Evolutionary conservation across 35 echinoderm and acorn worm genomes (phyloP).

Genomic region (Hemicentrotus pulcherrimus): DNA sequence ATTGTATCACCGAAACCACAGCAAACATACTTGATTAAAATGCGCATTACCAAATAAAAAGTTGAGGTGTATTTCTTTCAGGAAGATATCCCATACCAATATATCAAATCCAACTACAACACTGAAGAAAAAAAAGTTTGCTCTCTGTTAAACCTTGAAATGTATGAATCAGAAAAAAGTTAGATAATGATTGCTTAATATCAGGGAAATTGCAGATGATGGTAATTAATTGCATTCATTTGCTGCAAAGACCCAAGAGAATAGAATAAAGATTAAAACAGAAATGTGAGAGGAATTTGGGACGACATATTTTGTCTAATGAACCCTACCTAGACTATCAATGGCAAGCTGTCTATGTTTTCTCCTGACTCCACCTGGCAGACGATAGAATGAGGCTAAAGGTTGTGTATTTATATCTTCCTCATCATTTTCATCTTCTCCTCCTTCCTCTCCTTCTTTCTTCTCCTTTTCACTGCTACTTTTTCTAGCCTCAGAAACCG

Average conservation of each 20-base stretch:
- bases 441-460: conserved; percentile 33
- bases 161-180: not conserved
- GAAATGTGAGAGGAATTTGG: not conserved
- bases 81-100: no score
- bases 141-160: not conserved
- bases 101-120: no score
- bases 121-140: not conserved
- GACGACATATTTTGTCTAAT: no score
- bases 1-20: not conserved
- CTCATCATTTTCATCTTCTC: conserved; percentile 8
- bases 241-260: not conserved
- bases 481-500: not conserved
- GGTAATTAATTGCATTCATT: not conserved
- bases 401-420: conserved; percentile 50
- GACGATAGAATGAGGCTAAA: conserved; percentile 80
- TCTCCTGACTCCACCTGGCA: conserved; percentile 65
- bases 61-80: no score
- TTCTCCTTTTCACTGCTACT: not conserved
- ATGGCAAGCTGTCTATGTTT: conserved; percentile 49
- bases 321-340: conserved; percentile 34
- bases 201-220: not conserved
- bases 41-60: no score
- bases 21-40: no score
- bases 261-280: not conserved
- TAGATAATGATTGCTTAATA: not conserved